Evolutionary conservation across 2,888 invertebrate species (phyloP).

Genomic region (Polia nebulosa): DNA sequence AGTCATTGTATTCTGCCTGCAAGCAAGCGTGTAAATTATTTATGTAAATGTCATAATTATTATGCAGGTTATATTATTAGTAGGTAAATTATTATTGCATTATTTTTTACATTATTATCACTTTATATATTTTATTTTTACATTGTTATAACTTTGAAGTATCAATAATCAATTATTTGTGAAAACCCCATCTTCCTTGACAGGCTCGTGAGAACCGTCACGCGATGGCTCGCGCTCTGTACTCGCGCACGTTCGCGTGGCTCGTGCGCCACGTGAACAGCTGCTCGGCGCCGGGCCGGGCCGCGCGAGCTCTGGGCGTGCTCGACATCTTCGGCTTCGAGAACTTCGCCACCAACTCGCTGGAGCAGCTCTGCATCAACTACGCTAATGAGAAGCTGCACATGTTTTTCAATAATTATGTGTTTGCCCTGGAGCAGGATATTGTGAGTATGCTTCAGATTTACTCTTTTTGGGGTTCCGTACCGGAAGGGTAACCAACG

Average conservation of each 20-base stretch:
- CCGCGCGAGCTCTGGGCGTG: slow-evolving; percentile 95
- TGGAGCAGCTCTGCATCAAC: slow-evolving; percentile 98
- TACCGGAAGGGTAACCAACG: too few relatives aligned
- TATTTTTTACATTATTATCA: too few relatives aligned
- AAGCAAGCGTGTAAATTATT: too few relatives aligned
- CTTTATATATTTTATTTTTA: too few relatives aligned
- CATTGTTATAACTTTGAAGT: too few relatives aligned
- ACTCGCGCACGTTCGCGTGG: slow-evolving; percentile 97
- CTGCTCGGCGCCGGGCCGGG: slow-evolving; percentile 97
- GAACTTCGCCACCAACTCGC: slow-evolving; percentile 97
- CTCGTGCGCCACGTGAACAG: slow-evolving; percentile 97
- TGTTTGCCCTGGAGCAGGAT: slow-evolving; percentile 98
- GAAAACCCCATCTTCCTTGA: not conserved
- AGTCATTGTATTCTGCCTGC: too few relatives aligned
- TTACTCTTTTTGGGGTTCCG: too few relatives aligned
- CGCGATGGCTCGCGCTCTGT: slow-evolving; percentile 98
- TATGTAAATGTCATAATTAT: too few relatives aligned
- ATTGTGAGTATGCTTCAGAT: slow-evolving; percentile 92
- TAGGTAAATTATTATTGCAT: too few relatives aligned
- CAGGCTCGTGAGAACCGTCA: slow-evolving; percentile 97
- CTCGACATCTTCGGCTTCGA: slow-evolving; percentile 98
- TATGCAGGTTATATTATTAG: too few relatives aligned
- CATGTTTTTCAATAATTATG: slow-evolving; percentile 99
- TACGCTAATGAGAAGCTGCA: slow-evolving; percentile 98
- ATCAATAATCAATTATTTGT: too few relatives aligned